Conservation (phyloP, 2,797 vertebrate species). For the Macropodus opercularis region DNA sequence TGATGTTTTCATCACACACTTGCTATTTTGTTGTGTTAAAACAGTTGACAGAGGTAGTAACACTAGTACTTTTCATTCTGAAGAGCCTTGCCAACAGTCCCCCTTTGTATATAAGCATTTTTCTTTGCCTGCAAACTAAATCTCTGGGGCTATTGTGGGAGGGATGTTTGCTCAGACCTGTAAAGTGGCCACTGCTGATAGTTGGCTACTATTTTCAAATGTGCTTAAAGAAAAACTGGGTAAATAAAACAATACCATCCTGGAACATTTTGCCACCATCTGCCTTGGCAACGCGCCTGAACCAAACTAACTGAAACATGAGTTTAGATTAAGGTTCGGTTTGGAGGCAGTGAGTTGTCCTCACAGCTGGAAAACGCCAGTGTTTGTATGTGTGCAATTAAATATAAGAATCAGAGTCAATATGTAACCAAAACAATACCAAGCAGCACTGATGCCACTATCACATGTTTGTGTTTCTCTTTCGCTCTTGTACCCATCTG, state of each 20-base stretch:
- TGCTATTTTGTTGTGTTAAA: conserved; percentile 20
- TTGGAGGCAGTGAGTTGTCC: neutral
- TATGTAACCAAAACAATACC: conserved; percentile 54
- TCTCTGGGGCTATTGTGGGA: neutral
- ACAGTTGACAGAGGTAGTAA: neutral
- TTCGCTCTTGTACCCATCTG: conserved; percentile 40
- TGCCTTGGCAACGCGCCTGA: conserved; percentile 3
- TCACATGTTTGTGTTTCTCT: conserved; percentile 35
- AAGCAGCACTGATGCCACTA: conserved; percentile 40
- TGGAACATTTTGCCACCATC: conserved; percentile 14
- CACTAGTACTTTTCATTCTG: neutral
- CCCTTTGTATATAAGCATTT: neutral
- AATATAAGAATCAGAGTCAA: conserved; percentile 44
- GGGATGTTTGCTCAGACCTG: no score
- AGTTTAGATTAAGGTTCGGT: neutral
- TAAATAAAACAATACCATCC: conserved; percentile 3
- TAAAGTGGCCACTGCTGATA: neutral
- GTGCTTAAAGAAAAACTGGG: neutral
- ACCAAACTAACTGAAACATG: neutral
- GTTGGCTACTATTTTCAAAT: neutral
- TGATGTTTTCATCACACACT: conserved; percentile 36
- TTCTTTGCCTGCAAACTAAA: neutral
- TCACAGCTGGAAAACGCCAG: neutral
- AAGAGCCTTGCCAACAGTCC: neutral
- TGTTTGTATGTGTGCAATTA: conserved; percentile 38